Conservation (phyloP, 2,888 invertebrate genomes). For the Acrocyrtus sp. region DNA sequence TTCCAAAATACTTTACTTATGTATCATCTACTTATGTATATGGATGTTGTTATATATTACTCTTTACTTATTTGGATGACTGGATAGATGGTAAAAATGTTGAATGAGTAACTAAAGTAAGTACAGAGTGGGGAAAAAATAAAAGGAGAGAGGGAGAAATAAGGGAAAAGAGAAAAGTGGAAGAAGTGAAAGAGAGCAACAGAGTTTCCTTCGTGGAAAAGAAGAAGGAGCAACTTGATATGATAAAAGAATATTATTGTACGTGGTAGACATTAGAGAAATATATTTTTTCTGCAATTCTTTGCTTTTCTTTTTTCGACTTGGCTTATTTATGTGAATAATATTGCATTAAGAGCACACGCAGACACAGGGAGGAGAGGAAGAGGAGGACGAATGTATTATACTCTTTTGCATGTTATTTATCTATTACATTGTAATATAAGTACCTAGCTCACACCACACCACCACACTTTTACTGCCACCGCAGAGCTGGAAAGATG, state of each 20-base stretch:
- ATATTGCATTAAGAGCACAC: slow-evolving; percentile 37
- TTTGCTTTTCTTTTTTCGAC: slow-evolving; percentile 37
- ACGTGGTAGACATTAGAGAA: slow-evolving; percentile 30
- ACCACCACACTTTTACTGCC: too few relatives aligned
- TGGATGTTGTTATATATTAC: slow-evolving; percentile 45
- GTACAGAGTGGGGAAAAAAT: slow-evolving; percentile 33
- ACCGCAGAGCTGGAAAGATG: background rate
- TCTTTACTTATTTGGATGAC: slow-evolving; percentile 49
- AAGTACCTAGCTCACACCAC: too few relatives aligned
- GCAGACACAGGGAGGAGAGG: too few relatives aligned
- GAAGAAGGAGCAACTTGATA: slow-evolving; percentile 41
- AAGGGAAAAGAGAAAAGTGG: slow-evolving; percentile 1
- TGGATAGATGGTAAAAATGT: slow-evolving; percentile 42
- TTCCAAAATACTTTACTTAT: slow-evolving; percentile 45
- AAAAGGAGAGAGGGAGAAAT: background rate
- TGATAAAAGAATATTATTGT: slow-evolving; percentile 45
- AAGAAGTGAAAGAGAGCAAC: slow-evolving; percentile 33
- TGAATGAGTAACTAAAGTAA: slow-evolving; percentile 45
- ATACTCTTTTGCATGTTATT: slow-evolving; percentile 6
- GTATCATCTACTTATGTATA: slow-evolving; percentile 25
- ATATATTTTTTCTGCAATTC: slow-evolving; percentile 30
- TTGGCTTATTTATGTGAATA: slow-evolving; percentile 47
- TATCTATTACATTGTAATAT: background rate
- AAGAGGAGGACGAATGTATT: slow-evolving; percentile 19
- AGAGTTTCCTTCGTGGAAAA: slow-evolving; percentile 24